A percentile compares a stretch with the other conserved stretches of the same genome.
Evolutionary conservation across 2,113 vertebrate species (phyloP).

Genomic region (Garra rufa): DNA sequence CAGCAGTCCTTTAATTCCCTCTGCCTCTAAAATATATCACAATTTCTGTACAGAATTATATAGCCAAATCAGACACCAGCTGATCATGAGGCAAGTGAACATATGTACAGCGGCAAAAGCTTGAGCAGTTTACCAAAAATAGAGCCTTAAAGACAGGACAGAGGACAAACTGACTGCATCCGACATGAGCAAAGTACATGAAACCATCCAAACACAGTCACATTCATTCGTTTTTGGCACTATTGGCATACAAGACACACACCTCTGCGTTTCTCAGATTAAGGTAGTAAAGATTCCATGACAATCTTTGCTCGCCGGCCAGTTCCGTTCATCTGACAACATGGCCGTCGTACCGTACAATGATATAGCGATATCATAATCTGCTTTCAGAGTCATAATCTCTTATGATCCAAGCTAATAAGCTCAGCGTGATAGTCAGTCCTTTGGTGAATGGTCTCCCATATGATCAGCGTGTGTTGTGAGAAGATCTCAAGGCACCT

Average conservation of each 20-base stretch:
- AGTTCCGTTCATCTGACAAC: not conserved
- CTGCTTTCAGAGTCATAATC: constrained; percentile 53
- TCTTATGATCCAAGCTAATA: constrained; percentile 56
- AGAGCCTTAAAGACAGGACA: constrained; percentile 36
- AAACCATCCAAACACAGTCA: constrained; percentile 39
- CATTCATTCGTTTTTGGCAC: constrained; percentile 62
- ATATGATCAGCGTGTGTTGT: constrained; percentile 76
- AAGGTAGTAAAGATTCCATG: constrained; percentile 43
- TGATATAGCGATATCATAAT: constrained; percentile 48
- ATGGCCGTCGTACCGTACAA: constrained; percentile 25
- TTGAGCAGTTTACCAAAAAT: constrained; percentile 50
- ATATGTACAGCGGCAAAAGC: constrained; percentile 52
- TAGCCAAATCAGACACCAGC: constrained; percentile 62
- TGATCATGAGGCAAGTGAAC: constrained; percentile 51
- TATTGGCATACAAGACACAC: constrained; percentile 63
- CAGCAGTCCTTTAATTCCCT: constrained; percentile 56
- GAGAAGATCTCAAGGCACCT: constrained; percentile 81
- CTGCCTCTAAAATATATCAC: constrained; percentile 74
- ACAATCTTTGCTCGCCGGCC: constrained; percentile 17
- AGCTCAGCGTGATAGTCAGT: constrained; percentile 58
- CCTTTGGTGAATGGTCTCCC: constrained; percentile 62
- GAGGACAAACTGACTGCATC: constrained; percentile 38
- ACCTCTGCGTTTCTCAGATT: constrained; percentile 38
- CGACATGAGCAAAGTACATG: constrained; percentile 44
- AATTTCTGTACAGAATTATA: constrained; percentile 72